Conservation (phyloP, 2,888 invertebrate genomes). For the Drosophila macrothrix region DNA sequence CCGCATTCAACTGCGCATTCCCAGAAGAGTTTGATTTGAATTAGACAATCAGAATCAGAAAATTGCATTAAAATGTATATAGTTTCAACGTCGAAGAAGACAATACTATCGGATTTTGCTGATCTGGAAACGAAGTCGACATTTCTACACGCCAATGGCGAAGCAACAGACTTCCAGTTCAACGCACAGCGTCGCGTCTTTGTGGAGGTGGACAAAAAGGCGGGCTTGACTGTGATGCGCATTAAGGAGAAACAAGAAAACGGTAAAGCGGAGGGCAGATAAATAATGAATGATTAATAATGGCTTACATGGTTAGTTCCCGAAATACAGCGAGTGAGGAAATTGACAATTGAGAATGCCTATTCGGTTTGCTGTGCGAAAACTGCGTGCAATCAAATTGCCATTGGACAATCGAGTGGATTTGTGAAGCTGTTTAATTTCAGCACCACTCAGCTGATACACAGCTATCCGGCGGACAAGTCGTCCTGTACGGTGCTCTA, state of each 20-base stretch:
- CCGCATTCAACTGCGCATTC: conserved; percentile 6
- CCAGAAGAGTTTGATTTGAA: conserved; percentile 8
- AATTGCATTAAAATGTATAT: conserved; percentile 75
- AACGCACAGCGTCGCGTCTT: conserved; percentile 79
- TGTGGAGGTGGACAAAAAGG: conserved; percentile 82
- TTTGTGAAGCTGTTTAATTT: conserved; percentile 81
- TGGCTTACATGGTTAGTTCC: conserved; percentile 42
- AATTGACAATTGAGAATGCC: conserved; percentile 81
- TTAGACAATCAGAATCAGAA: neutral
- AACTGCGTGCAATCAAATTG: conserved; percentile 80
- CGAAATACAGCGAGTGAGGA: conserved; percentile 81
- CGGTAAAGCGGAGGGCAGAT: conserved; percentile 49
- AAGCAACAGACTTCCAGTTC: conserved; percentile 83
- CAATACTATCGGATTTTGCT: conserved; percentile 81
- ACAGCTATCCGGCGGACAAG: conserved; percentile 80
- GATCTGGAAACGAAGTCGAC: conserved; percentile 80
- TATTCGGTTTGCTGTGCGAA: conserved; percentile 83
- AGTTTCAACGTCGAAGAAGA: conserved; percentile 82
- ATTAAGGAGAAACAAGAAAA: conserved; percentile 75
- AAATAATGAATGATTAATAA: neutral
- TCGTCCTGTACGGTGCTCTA: conserved; percentile 79
- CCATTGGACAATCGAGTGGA: conserved; percentile 83
- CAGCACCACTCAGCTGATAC: conserved; percentile 73
- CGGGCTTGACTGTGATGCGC: conserved; percentile 82
- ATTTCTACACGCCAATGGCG: conserved; percentile 79